phyloP scores from a whole-genome alignment of 2,113 vertebrate species.

The Candoia aspera region DNA sequence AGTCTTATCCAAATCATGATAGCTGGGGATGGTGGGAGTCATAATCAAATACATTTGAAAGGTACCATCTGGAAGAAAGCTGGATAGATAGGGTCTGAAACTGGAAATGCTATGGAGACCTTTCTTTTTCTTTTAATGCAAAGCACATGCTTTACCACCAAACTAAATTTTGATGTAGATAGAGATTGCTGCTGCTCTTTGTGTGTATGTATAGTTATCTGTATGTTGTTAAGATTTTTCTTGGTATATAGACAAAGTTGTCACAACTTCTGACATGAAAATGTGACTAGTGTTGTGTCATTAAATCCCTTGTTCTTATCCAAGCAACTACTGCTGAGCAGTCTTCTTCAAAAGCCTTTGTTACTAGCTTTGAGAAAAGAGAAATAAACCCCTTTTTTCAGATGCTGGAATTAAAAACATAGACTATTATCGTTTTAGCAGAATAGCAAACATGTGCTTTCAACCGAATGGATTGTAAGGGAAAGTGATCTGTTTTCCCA shows the following conservation, averaged over 20 bases:
- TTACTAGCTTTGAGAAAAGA: background rate
- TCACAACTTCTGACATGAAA: background rate
- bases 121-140: background rate
- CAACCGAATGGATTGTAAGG: background rate
- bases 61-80: background rate
- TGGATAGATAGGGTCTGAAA: background rate
- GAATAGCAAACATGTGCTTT: too few species aligned
- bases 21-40: background rate
- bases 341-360: background rate
- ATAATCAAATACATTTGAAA: background rate
- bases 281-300: background rate
- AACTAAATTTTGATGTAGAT: background rate
- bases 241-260: background rate
- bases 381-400: background rate
- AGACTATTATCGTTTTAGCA: background rate
- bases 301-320: background rate
- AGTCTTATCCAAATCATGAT: background rate
- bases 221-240: background rate
- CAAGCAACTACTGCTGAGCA: background rate
- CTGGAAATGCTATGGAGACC: background rate
- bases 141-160: background rate
- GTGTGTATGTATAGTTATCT: background rate
- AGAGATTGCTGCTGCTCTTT: background rate
- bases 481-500: background rate
- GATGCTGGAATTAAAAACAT: background rate